Conservation (phyloP, 2,797 vertebrate species). For the Staurois parvus region DNA sequence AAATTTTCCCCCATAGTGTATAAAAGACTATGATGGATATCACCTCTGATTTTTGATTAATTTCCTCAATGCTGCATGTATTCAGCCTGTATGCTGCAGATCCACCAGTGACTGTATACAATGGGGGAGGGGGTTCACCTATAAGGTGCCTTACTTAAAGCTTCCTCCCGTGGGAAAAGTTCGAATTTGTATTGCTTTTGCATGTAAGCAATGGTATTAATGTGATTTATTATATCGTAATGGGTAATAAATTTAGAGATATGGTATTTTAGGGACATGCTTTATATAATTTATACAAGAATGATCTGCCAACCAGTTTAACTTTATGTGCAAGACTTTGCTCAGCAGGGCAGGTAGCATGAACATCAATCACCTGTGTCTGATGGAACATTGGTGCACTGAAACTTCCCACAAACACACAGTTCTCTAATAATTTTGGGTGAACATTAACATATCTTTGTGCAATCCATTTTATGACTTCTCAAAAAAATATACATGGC, state of each 20-base stretch:
- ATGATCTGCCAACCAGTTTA: not conserved
- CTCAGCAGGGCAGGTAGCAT: slow-evolving; percentile 4
- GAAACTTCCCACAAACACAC: not conserved
- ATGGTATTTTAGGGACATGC: not conserved
- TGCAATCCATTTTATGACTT: not conserved
- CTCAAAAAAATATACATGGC: no score
- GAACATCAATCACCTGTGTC: not conserved
- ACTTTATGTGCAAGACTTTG: not conserved
- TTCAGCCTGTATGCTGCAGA: slow-evolving; percentile 1
- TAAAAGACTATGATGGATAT: not conserved
- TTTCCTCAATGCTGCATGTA: slow-evolving; percentile 3
- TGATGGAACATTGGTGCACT: not conserved
- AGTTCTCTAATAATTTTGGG: not conserved
- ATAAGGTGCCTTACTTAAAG: slow-evolving; percentile 49
- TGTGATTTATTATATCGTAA: no score
- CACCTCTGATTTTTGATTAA: not conserved
- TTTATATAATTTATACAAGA: not conserved
- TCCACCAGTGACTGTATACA: not conserved
- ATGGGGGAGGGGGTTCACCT: slow-evolving; percentile 44
- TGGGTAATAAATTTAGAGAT: not conserved
- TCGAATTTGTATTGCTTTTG: slow-evolving; percentile 8
- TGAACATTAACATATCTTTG: not conserved
- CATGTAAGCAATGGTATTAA: slow-evolving; percentile 39
- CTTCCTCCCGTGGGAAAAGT: slow-evolving; percentile 33
- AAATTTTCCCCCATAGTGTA: not conserved